Percentiles rank a stretch among this genome's conserved stretches.
phyloP scores from a whole-genome alignment of 37 sponge, comb jelly and placozoan species.

The Aplysina aerophoba region DNA sequence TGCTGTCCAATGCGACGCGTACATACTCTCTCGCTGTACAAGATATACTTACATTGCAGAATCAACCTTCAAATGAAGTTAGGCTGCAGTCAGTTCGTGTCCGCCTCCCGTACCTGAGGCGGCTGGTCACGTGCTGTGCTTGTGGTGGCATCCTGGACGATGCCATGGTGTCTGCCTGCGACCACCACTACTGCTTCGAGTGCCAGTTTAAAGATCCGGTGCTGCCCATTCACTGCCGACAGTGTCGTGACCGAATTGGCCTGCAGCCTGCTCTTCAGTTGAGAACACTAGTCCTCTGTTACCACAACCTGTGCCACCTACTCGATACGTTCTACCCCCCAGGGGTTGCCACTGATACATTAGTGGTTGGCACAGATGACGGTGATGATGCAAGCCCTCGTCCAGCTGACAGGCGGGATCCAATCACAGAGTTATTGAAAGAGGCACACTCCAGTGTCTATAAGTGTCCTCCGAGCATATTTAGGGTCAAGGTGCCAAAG shows the following conservation, averaged over 20 bases:
- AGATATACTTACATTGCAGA: not conserved
- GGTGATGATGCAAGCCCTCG: not conserved
- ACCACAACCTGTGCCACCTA: constrained; percentile 54
- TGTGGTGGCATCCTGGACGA: constrained; percentile 72
- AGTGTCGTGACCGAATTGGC: constrained; percentile 67
- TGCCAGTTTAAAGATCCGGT: constrained; percentile 66
- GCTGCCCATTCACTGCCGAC: constrained; percentile 74
- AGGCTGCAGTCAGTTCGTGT: not conserved
- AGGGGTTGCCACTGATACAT: not conserved
- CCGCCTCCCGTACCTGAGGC: constrained; percentile 68
- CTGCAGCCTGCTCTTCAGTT: constrained; percentile 58
- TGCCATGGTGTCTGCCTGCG: constrained; percentile 81
- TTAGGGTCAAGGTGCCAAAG: constrained; percentile 48
- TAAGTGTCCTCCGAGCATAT: constrained; percentile 56
- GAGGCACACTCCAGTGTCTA: constrained; percentile 41
- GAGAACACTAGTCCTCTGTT: constrained; percentile 64
- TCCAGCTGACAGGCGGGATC: constrained; percentile 8
- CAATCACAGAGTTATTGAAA: constrained; percentile 50
- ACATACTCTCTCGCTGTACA: constrained; percentile 45
- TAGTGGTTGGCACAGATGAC: not conserved
- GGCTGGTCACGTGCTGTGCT: constrained; percentile 81
- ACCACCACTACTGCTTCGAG: constrained; percentile 74
- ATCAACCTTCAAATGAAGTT: not conserved
- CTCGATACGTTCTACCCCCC: constrained; percentile 4
- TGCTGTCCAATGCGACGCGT: constrained; percentile 69